A percentile compares a stretch with the other conserved stretches of the same genome.
Evolutionary conservation across 2,113 vertebrate species (phyloP).

Genomic region (Melanotaenia duboulayi): DNA sequence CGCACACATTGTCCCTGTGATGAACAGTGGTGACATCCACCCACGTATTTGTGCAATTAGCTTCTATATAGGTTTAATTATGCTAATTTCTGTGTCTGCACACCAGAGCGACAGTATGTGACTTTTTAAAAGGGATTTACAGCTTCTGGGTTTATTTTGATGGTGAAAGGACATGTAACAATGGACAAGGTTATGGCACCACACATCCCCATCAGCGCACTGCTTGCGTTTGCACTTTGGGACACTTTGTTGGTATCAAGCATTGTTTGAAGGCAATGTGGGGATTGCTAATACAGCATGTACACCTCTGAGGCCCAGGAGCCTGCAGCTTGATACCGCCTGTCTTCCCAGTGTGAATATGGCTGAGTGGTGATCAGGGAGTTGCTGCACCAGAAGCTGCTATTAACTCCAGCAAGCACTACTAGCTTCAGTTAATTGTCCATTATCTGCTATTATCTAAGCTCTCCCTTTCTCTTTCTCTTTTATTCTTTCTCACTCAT

Average conservation of each 20-base stretch:
- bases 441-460: conserved; percentile 81
- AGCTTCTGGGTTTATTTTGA: conserved; percentile 73
- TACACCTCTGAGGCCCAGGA: conserved; percentile 69
- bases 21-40: conserved; percentile 62
- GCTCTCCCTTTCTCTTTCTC: conserved; percentile 60
- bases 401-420: conserved; percentile 72
- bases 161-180: conserved; percentile 76
- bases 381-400: conserved; percentile 73
- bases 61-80: conserved; percentile 78
- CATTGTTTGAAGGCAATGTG: conserved; percentile 79
- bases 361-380: conserved; percentile 78
- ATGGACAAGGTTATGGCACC: conserved; percentile 76
- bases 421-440: conserved; percentile 79
- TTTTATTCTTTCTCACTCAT: conserved; percentile 64
- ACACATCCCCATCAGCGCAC: conserved; percentile 53
- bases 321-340: conserved; percentile 74
- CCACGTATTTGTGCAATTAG: conserved; percentile 79
- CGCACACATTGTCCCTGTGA: conserved; percentile 71
- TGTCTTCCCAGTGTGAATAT: conserved; percentile 75
- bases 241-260: conserved; percentile 73
- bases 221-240: conserved; percentile 75
- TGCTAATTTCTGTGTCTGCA: conserved; percentile 62
- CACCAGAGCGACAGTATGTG: conserved; percentile 35
- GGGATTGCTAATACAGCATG: conserved; percentile 75
- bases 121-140: conserved; percentile 56